Conservation (phyloP, 2,888 invertebrate species). For the Spodoptera picta region DNA sequence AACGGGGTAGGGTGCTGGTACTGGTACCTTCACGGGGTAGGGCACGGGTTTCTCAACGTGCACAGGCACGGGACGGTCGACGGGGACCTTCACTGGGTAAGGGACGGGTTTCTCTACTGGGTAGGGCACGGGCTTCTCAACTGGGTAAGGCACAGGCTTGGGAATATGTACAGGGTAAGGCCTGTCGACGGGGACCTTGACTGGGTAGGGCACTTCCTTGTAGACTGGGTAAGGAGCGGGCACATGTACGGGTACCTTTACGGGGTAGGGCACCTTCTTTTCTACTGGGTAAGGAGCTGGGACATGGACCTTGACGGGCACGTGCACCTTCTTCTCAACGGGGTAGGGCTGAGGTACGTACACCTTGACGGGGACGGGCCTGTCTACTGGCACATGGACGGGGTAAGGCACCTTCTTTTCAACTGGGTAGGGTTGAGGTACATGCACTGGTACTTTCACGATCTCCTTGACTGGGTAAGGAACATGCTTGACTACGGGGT, state of each 20-base stretch:
- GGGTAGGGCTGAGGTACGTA: conserved; percentile 89
- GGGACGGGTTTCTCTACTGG: conserved; percentile 89
- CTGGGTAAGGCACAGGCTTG: conserved; percentile 89
- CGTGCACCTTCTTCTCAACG: conserved; percentile 90
- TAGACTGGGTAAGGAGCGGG: conserved; percentile 90
- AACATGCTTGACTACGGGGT: conserved; percentile 90
- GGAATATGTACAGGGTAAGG: conserved; percentile 90
- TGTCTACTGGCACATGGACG: conserved; percentile 86
- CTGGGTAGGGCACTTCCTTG: conserved; percentile 89
- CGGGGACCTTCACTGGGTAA: conserved; percentile 90
- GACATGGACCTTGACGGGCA: conserved; percentile 91
- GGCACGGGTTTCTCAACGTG: conserved; percentile 82
- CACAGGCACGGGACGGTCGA: conserved; percentile 88
- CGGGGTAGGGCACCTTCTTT: conserved; percentile 90
- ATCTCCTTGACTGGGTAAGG: conserved; percentile 91
- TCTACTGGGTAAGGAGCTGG: conserved; percentile 92
- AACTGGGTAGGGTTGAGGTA: conserved; percentile 92
- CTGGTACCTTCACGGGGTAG: conserved; percentile 90
- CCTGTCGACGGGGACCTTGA: conserved; percentile 90
- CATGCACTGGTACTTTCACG: conserved; percentile 89
- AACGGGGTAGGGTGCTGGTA: conserved; percentile 90
- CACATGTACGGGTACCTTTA: conserved; percentile 89
- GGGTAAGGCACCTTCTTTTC: conserved; percentile 89
- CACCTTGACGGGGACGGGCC: conserved; percentile 85
- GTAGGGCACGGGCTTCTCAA: conserved; percentile 89